Evolutionary conservation across 2,797 vertebrate species (phyloP).

Genomic region (Spinus pinus): DNA sequence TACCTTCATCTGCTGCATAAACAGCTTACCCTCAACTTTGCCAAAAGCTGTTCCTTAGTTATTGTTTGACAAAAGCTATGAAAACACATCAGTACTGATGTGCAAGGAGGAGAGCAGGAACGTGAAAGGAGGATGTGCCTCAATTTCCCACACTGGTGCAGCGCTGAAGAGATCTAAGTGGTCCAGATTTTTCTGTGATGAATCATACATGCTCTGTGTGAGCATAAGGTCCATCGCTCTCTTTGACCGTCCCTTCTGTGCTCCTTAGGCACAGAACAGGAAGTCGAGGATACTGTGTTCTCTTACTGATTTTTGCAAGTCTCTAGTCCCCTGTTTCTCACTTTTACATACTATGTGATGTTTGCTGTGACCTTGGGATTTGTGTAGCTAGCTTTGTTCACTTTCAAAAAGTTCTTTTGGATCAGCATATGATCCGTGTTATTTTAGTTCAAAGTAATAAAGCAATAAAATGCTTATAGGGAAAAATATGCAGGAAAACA

Average conservation of each 20-base stretch:
- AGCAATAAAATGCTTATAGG: background rate
- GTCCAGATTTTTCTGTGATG: background rate
- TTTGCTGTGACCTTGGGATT: slow-evolving; percentile 17
- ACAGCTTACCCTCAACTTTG: background rate
- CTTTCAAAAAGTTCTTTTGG: slow-evolving; percentile 16
- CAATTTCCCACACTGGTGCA: background rate
- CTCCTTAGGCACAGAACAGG: background rate
- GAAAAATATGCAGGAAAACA: background rate
- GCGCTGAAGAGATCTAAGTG: background rate
- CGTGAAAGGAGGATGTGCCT: background rate
- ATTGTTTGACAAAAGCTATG: background rate
- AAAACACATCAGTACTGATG: background rate
- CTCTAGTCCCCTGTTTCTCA: background rate
- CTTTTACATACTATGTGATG: background rate
- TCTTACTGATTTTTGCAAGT: background rate
- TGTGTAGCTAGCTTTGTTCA: background rate
- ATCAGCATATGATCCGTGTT: background rate
- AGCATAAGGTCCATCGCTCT: background rate
- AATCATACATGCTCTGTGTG: background rate
- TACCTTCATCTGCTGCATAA: background rate
- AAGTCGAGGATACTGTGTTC: background rate
- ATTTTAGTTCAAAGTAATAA: background rate
- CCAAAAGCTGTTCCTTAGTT: background rate
- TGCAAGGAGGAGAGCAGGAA: background rate
- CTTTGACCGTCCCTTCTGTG: background rate